These are phyloP conservation scores for Phrynocephalus versicolor DNA, from an alignment of 2,113 vertebrate genomes.

Conservation along the genomic window DNA sequence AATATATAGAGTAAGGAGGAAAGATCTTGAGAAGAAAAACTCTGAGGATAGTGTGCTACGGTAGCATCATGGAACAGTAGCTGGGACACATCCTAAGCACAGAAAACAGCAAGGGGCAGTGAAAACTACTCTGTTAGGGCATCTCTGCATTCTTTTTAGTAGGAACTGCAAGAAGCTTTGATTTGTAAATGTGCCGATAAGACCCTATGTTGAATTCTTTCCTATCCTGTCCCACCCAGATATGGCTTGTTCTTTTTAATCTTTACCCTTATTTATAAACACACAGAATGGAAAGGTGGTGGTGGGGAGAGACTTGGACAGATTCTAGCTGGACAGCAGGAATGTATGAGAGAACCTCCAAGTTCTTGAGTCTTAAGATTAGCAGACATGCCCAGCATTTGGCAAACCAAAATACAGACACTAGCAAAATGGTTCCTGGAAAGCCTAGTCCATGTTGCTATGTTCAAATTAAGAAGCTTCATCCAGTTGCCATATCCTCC, in stretches of 20 bases:
- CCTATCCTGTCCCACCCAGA: background rate
- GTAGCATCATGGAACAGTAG: no score
- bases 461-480: background rate
- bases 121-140: no score
- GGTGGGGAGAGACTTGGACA: background rate
- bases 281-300: background rate
- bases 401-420: background rate
- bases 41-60: no score
- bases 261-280: no score
- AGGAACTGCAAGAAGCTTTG: background rate
- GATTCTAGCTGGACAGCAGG: background rate
- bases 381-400: background rate
- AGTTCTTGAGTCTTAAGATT: background rate
- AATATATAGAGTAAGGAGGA: no score
- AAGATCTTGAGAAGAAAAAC: no score
- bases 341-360: background rate
- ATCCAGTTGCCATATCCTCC: background rate
- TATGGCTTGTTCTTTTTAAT: background rate
- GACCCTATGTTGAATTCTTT: background rate
- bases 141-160: no score
- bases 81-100: no score
- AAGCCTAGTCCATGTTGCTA: background rate
- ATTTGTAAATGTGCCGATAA: background rate
- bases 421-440: background rate
- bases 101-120: no score